Base-by-base conservation (phyloP, 2,797 vertebrate species). In the Chromis chromis region DNA sequence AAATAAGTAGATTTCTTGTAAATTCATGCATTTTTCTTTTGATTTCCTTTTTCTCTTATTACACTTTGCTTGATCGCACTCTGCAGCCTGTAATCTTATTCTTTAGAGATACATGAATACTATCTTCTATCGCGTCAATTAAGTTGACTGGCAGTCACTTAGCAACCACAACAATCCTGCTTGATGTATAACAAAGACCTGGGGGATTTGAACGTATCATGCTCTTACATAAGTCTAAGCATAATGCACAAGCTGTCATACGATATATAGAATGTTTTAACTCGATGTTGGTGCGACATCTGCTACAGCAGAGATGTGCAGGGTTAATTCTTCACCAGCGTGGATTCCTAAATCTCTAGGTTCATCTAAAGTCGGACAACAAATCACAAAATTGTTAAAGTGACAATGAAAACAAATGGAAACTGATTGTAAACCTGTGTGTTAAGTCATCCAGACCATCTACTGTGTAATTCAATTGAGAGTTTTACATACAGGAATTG, bases 141-240 rank as follows among this genome's bases (percentile, higher is more conserved):
- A 65, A 28, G 36, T 42, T 53, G 36, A 65, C 1, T 50, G 17
- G 42, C 50, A 22, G 74, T 73, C 68, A 78, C 59, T 64, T 64
- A 79, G 70, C 70, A 83, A 83, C 72, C 60, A 62, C 52, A 72
- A 42, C 81, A 44, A 73, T 69, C 79, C 3, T 46, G 36, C 39
- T 69, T 80, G 2, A 49, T 28, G 24, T 48, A 48, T 8, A 56
- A n/a, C 9, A 19, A 71, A 44, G 27, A 72, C 40, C 25, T 39
- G 27, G 21, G 39, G 16, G 14, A 61, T 56, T 55, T 74, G 54
- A 4, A 33, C 21, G 31, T 22, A 19, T 44, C 52, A 61, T 54
- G 60, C 44, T 10, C 42, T 31, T 56, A 39, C 50, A 31, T 14
- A 57, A 70, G 63, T 56, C 42, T 14, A 62, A 33, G 6, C 4